These are phyloP conservation scores for Ptychochromis oligacanthus DNA, from an alignment of 2,113 vertebrate genomes.

Conservation along the genomic window DNA sequence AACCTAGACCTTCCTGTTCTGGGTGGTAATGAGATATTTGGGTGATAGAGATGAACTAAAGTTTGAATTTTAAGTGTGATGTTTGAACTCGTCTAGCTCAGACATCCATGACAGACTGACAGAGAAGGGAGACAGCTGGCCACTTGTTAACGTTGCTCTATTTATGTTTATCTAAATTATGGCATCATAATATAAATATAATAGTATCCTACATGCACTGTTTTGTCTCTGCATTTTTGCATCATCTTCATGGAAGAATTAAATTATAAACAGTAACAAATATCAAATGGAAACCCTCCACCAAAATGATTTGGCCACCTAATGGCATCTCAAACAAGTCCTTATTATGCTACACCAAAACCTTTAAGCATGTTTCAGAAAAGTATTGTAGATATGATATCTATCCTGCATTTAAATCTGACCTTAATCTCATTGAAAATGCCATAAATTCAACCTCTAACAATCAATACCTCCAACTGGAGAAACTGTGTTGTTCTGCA, in stretches of 20 bases:
- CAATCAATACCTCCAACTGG: neutral
- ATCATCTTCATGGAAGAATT: neutral
- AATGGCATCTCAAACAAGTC: neutral
- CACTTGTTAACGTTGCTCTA: neutral
- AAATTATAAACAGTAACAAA: neutral
- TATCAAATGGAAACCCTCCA: neutral
- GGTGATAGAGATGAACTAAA: neutral
- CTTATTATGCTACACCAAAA: neutral
- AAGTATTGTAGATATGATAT: neutral
- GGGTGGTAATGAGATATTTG: neutral
- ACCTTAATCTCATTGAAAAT: neutral
- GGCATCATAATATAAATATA: neutral
- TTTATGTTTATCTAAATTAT: neutral
- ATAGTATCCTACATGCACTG: rapidly evolving
- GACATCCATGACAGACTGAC: neutral
- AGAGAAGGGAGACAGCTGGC: neutral
- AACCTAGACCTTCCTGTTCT: neutral
- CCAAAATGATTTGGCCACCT: neutral
- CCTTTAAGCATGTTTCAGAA: neutral
- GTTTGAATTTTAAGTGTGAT: neutral
- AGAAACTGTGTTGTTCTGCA: neutral
- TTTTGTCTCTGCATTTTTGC: neutral
- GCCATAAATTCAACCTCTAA: neutral
- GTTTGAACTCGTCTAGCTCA: neutral
- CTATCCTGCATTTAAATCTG: neutral